Evolutionary conservation across 2,797 vertebrate genomes (phyloP).

Genomic region (Sphaeramia orbicularis): DNA sequence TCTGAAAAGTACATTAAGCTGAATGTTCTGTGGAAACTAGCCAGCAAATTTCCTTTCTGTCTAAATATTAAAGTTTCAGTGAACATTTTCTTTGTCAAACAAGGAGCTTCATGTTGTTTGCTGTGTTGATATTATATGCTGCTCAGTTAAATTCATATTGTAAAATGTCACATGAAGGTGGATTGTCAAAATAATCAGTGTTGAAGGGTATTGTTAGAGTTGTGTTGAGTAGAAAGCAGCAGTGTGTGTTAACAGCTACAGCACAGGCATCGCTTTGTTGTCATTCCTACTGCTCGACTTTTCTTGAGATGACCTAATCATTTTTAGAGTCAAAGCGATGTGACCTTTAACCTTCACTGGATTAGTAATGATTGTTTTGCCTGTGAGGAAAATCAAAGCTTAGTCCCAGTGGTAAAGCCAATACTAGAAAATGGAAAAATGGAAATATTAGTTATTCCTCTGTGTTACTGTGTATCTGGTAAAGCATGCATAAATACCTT

Average conservation of each 20-base stretch:
- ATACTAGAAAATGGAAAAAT: slow-evolving; percentile 7
- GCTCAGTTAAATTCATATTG: neutral
- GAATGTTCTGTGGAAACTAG: slow-evolving; percentile 11
- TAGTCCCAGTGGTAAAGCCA: neutral
- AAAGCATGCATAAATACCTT: slow-evolving; percentile 23
- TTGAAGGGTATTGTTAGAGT: neutral
- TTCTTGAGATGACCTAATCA: neutral
- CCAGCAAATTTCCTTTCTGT: neutral
- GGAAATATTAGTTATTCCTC: slow-evolving; percentile 19
- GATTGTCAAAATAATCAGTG: slow-evolving; percentile 3
- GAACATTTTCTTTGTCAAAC: neutral
- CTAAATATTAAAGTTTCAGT: slow-evolving; percentile 2
- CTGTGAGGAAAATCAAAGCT: slow-evolving; percentile 1
- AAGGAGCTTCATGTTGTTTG: slow-evolving; percentile 3
- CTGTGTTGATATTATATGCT: neutral
- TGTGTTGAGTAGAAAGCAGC: neutral
- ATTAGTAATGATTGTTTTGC: slow-evolving; percentile 9
- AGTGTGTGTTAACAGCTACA: neutral
- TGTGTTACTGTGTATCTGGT: neutral
- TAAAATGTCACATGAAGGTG: slow-evolving; percentile 13
- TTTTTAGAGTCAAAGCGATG: slow-evolving; percentile 9
- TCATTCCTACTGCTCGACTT: slow-evolving; percentile 2
- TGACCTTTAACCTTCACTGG: neutral
- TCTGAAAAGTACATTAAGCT: neutral
- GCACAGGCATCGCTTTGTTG: slow-evolving; percentile 1